Base-by-base conservation (phyloP, 2,888 invertebrate species). In the Rhagium mordax region DNA sequence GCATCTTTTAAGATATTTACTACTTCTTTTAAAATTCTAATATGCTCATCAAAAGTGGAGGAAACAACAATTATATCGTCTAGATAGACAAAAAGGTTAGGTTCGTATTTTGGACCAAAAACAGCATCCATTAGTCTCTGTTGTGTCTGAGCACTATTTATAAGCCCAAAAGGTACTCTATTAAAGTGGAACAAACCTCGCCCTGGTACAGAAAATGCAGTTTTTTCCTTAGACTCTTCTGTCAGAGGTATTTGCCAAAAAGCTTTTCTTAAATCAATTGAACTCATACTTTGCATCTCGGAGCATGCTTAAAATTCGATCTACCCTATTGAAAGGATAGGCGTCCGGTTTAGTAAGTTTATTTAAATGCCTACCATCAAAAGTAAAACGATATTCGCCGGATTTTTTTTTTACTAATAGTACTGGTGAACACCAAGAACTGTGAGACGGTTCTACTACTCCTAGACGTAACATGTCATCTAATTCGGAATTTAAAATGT, bases 151-250 rank as follows among this genome's bases (percentile, higher is more conserved):
- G 78, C 78, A 1, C 80, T 75, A 61, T 74, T 74, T 57, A 60
- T 67, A 10, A 82, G 51, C 1, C 82, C 83, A 71, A 82, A 83
- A 2, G 81, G 79, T 78, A 81, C 78, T 0, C 69, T 69, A 2
- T 18, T 62, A 53, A 67, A 75, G 20, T 75, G 72, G 21, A 74
- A 74, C 3, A 70, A 29, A 5, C 73, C 70, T 27, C 70, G 24
- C 20, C 72, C 72, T 7, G 67, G 82, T 0, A 85, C 81, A 0
- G 80, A 72, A 55, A 83, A 83, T 0, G 83, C 85, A 0, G 83
- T 85, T 8, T 71, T 75, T 10, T 80, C 79, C 16, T 65, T 62
- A n/a, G 10, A 18, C 3, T 47, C 24, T 59, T 24, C n/a, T 51
- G 33, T 24, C 7, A 5, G 75, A 72, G 73, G 66, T 4, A 84